Base-by-base conservation (phyloP, 2,113 vertebrate genomes). In the Pedetes capensis region DNA sequence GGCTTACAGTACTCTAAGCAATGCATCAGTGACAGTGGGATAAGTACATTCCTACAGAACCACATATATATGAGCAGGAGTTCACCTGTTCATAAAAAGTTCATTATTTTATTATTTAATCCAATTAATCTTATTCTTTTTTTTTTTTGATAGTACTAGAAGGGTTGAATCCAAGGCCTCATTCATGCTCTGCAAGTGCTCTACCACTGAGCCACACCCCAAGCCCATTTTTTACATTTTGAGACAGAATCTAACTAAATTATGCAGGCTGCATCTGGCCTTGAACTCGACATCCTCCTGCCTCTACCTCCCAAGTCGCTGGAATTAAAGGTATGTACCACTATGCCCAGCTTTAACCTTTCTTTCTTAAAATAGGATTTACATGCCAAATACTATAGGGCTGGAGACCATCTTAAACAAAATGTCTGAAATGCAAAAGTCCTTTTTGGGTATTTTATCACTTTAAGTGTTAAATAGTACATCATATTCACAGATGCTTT, bases 321-420 rank as follows among this genome's bases (percentile, higher is more conserved):
- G n/a, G n/a, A n/a, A n/a, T n/a, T n/a, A n/a, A n/a, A n/a, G n/a
- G n/a, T n/a, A n/a, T n/a, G n/a, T n/a, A n/a, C n/a, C n/a, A n/a
- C n/a, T n/a, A n/a, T n/a, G n/a, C n/a, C n/a, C n/a, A n/a, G n/a
- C n/a, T n/a, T n/a, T n/a, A n/a, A n/a, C n/a, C n/a, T 61, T 66
- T 49, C 84, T 76, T 87, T 80, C 84, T 95, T 75, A 87, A 75
- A 71, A 47, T 47, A 80, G 39, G n/a, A 66, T 53, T 93, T 95
- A 75, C 79, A 49, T 69, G 20, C n/a, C 71, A 92, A 80, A 71
- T n/a, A 64, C 47, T 37, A 13, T 34, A 89, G 27, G 18, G 63
- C 44, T 79, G 47, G 42, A 83, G 53, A 82, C 18, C 51, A 39
- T 75, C 74, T 94, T 82, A 71, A 84, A 64, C 18, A 89, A 89